These are phyloP conservation scores for Camelus bactrianus DNA, from an alignment of 2,113 vertebrate genomes.

Conservation along the genomic window DNA sequence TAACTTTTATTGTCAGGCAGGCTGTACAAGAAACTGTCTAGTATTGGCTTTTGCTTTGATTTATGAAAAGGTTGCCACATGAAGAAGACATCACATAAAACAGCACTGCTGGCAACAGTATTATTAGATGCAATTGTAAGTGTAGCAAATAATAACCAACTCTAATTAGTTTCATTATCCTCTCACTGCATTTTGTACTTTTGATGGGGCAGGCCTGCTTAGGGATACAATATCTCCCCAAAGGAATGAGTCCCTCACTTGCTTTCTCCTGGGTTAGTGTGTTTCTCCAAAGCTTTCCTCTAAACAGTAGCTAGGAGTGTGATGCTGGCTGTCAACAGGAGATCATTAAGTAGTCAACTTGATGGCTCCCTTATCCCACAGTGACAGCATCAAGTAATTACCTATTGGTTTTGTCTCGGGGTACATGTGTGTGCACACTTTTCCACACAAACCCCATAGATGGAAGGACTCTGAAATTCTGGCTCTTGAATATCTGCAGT, in stretches of 20 bases:
- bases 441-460: neutral
- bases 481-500: neutral
- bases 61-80: slow-evolving; percentile 84
- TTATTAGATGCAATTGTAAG: slow-evolving; percentile 69
- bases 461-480: neutral
- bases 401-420: slow-evolving; percentile 1
- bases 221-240: slow-evolving; percentile 28
- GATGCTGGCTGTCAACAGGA: neutral
- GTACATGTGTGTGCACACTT: neutral
- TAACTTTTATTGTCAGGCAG: slow-evolving; percentile 88
- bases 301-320: neutral
- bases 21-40: slow-evolving; percentile 81
- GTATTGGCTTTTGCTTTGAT: slow-evolving; percentile 86
- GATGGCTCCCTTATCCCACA: neutral
- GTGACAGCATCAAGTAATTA: neutral
- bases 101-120: slow-evolving; percentile 73
- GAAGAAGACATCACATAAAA: slow-evolving; percentile 84
- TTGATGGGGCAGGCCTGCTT: neutral
- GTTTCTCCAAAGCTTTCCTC: neutral
- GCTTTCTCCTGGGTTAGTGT: neutral
- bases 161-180: slow-evolving; percentile 82
- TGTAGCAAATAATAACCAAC: slow-evolving; percentile 82
- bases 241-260: neutral
- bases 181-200: slow-evolving; percentile 35
- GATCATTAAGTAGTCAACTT: neutral